Base-by-base conservation (phyloP, 2,113 vertebrate species). In the Chaenocephalus aceratus region DNA sequence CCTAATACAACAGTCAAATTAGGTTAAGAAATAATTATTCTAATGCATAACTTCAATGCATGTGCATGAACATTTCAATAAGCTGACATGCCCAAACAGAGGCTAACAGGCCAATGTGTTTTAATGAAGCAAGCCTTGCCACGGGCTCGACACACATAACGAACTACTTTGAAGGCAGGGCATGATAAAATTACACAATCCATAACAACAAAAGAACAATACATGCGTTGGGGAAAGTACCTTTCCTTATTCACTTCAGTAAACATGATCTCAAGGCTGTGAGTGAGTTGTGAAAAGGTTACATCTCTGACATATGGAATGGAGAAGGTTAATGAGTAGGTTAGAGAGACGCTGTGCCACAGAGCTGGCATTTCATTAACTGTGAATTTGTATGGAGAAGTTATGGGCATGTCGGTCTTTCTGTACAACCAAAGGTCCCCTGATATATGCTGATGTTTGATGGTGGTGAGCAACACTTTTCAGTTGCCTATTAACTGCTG, bases 301-400 rank as follows among this genome's bases (percentile, higher is more conserved):
- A 88, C 70, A 65, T 83, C 75, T 83, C 85, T 90, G 87, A 88
- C 79, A 82, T 86, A 90, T 78, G 77, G 87, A 89, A 88, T 57
- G 48, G 21, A 75, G 84, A 86, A 89, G 90, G 90, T 92, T 93
- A 93, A 92, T 93, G 87, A 90, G 84, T 21, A 80, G 82, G 74
- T 84, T 77, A 76, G 77, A 77, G 80, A 72, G 64, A 79, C 65
- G 82, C 77, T 73, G 66, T 65, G 65, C 64, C 88, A 88, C 79
- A 70, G 16, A 66, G 77, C 79, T 90, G 85, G 63, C 83, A 87
- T 91, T 92, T 90, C 87, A 92, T 91, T 86, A 91, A 83, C 81
- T 58, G n/a, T 66, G 71, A 66, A 45, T 88, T 80, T 73, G 76
- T 75, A 88, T 67, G 56, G 84, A 84, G 83, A 77, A 57, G 57